A percentile compares a stretch with the other conserved stretches of the same genome.
Evolutionary conservation across 2,797 vertebrate genomes (phyloP).

Genomic region (Pogoniulus pusillus): DNA sequence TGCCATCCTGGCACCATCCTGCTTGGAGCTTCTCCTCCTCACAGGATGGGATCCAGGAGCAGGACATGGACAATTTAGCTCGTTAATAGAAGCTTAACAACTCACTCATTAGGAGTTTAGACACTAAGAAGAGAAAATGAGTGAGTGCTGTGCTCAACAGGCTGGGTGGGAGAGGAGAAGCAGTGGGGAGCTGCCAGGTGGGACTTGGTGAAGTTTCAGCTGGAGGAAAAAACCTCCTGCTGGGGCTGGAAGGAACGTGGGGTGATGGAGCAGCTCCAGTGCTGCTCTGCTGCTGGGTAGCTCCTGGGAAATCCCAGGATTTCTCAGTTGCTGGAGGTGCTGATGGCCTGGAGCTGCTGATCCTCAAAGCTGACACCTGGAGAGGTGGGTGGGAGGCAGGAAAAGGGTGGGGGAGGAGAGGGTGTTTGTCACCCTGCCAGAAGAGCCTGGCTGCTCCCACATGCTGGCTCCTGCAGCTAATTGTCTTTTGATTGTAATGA

Average conservation of each 20-base stretch:
- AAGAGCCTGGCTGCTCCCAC: slow-evolving; percentile 50
- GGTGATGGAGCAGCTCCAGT: background rate
- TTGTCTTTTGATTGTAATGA: slow-evolving; percentile 75
- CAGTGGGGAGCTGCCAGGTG: accelerated
- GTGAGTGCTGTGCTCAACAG: background rate
- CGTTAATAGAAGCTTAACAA: slow-evolving; percentile 18
- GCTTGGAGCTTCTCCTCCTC: no score
- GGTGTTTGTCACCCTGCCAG: slow-evolving; percentile 28
- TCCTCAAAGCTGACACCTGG: accelerated
- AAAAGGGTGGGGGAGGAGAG: background rate
- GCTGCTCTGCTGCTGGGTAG: background rate
- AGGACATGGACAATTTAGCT: slow-evolving; percentile 14
- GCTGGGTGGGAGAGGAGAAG: background rate
- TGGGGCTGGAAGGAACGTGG: background rate
- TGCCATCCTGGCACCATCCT: background rate
- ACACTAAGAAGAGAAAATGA: slow-evolving; percentile 30
- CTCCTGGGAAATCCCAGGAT: accelerated
- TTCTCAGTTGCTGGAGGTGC: accelerated
- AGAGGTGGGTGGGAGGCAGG: background rate
- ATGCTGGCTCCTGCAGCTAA: slow-evolving; percentile 71
- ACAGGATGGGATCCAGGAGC: slow-evolving; percentile 1
- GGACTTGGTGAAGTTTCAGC: background rate
- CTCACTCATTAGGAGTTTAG: slow-evolving; percentile 12
- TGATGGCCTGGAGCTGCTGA: background rate
- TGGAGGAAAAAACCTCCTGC: accelerated